These are phyloP conservation scores for Vombatus ursinus DNA, from an alignment of 2,113 vertebrate species.

Conservation along the genomic window DNA sequence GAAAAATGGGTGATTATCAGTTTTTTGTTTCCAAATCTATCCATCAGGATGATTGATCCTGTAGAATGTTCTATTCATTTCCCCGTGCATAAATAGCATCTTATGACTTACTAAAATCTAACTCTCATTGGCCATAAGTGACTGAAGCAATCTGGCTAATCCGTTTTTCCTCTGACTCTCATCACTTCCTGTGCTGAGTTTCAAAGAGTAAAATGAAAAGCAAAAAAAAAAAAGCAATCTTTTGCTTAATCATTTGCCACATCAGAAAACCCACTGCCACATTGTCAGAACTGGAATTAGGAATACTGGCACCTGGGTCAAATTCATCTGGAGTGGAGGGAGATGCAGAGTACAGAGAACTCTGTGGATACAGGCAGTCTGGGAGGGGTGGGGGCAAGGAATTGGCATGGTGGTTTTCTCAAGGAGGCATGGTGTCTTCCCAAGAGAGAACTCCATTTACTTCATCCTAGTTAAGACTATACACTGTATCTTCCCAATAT, in stretches of 20 bases:
- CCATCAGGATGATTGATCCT: constrained; percentile 5
- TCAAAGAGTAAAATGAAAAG: not conserved
- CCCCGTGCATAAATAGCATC: not conserved
- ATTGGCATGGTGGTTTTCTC: not conserved
- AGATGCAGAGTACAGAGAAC: too few species aligned
- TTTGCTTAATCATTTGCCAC: not conserved
- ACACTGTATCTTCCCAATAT: not conserved
- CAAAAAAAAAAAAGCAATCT: not conserved
- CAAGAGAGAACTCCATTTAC: not conserved
- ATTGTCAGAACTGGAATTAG: not conserved
- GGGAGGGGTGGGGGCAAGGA: not conserved
- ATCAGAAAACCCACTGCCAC: not conserved
- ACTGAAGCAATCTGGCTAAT: not conserved
- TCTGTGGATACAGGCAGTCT: not conserved
- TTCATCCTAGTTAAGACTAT: not conserved
- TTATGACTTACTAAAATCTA: not conserved
- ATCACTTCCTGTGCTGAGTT: not conserved
- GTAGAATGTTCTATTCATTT: constrained; percentile 7
- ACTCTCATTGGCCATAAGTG: not conserved
- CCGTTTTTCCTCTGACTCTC: not conserved
- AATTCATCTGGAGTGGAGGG: not conserved
- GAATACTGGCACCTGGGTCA: not conserved
- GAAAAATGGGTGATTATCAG: constrained; percentile 33
- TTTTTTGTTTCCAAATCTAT: constrained; percentile 44
- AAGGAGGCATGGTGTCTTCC: not conserved